A percentile compares a stretch with the other conserved stretches of the same genome.
phyloP scores from a whole-genome alignment of 2,888 invertebrate species.

The Erynnis tages region DNA sequence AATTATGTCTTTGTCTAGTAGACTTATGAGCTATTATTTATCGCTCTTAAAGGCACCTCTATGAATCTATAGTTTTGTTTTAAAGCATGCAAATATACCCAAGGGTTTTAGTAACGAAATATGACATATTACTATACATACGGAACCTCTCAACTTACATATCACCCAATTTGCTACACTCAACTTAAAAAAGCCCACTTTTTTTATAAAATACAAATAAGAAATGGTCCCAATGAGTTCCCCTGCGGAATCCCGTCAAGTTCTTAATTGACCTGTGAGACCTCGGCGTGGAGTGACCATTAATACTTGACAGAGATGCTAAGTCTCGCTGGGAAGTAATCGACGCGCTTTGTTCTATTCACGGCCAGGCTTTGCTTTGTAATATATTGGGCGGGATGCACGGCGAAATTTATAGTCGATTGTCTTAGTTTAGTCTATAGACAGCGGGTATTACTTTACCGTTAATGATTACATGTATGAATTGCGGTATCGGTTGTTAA shows the following conservation, averaged over 20 bases:
- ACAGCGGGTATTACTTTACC: neutral
- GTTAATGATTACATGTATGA: too few relatives aligned
- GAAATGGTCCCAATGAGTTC: neutral
- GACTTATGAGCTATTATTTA: too few relatives aligned
- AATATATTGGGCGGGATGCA: conserved; percentile 19
- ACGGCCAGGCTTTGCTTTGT: neutral
- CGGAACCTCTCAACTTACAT: too few relatives aligned
- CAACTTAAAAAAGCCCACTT: neutral
- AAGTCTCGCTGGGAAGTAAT: conserved; percentile 10
- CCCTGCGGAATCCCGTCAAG: conserved; percentile 3
- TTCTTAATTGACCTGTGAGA: conserved; percentile 13
- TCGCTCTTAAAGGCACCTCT: too few relatives aligned
- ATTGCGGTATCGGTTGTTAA: too few relatives aligned
- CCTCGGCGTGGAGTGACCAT: conserved; percentile 6
- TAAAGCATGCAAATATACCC: too few relatives aligned
- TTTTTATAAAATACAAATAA: neutral
- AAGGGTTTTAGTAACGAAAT: too few relatives aligned
- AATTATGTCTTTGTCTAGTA: too few relatives aligned
- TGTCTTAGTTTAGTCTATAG: conserved; percentile 9
- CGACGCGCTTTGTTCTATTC: conserved; percentile 19
- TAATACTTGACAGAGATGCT: conserved; percentile 13
- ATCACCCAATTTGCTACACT: too few relatives aligned
- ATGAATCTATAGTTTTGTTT: too few relatives aligned
- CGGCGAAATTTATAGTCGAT: conserved; percentile 19
- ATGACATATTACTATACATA: too few relatives aligned